These are phyloP conservation scores for Phocides pigmalion DNA, from an alignment of 1,140 invertebrate species.

Conservation along the genomic window DNA sequence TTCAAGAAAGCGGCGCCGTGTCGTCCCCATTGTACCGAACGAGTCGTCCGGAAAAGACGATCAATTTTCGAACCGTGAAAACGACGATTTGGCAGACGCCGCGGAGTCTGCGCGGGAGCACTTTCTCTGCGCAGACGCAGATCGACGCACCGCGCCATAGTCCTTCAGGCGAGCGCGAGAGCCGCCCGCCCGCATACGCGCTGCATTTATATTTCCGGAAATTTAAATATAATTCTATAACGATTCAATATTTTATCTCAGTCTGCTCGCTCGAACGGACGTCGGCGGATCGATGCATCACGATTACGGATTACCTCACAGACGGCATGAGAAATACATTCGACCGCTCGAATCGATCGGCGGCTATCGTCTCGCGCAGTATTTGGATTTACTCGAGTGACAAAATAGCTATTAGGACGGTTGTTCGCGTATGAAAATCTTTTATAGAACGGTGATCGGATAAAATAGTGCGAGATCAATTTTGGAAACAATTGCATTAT, in stretches of 20 bases:
- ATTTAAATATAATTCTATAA: conserved; percentile 36
- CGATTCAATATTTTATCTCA: conserved; percentile 25
- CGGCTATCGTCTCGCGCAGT: conserved; percentile 36
- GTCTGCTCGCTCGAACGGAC: conserved; percentile 20
- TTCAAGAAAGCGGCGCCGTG: conserved; percentile 44
- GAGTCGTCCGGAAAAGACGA: conserved; percentile 73
- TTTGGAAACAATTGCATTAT: conserved; percentile 54
- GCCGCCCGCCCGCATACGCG: conserved; percentile 56
- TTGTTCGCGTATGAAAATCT: not conserved
- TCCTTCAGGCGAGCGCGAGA: conserved; percentile 61
- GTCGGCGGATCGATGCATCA: conserved; percentile 38
- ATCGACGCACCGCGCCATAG: conserved; percentile 52
- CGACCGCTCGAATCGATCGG: conserved; percentile 28
- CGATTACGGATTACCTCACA: conserved; percentile 11
- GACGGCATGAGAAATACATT: conserved; percentile 23
- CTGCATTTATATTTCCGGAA: conserved; percentile 38
- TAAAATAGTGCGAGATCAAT: conserved; percentile 29
- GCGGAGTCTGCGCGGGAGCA: conserved; percentile 75
- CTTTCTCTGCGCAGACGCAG: conserved; percentile 76
- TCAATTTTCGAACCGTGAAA: conserved; percentile 77
- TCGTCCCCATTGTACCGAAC: conserved; percentile 50
- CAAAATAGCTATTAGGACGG: conserved; percentile 34
- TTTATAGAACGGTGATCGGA: conserved; percentile 23
- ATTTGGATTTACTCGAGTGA: conserved; percentile 46
- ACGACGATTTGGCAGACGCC: conserved; percentile 79